Percentiles rank a stretch among this genome's conserved stretches.
Evolutionary conservation across 2,113 vertebrate genomes (phyloP).

Genomic region (Tricholaema leucomelas): DNA sequence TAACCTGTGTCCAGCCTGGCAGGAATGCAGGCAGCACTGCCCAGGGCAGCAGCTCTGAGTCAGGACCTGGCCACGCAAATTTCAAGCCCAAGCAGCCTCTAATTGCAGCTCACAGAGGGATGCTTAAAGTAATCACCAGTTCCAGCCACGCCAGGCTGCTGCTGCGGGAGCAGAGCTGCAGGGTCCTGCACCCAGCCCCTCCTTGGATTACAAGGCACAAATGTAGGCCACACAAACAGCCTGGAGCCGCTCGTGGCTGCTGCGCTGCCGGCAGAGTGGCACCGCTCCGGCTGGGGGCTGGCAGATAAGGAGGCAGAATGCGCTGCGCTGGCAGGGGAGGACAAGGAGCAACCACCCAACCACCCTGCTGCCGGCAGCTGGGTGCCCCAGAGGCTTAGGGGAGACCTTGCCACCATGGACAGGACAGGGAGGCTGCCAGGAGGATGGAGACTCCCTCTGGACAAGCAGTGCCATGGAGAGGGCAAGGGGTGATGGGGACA

Average conservation of each 20-base stretch:
- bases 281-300: not conserved
- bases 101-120: slow-evolving; percentile 40
- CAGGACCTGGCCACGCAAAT: not conserved
- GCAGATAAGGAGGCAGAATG: slow-evolving; percentile 51
- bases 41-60: slow-evolving; percentile 34
- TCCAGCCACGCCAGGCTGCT: not conserved
- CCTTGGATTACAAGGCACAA: slow-evolving; percentile 18
- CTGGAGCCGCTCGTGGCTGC: too few relatives aligned
- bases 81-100: slow-evolving; percentile 41
- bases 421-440: too few relatives aligned
- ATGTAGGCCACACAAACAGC: slow-evolving; percentile 18
- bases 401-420: too few relatives aligned
- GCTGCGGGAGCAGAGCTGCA: not conserved
- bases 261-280: slow-evolving; percentile 57
- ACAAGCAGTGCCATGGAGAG: too few relatives aligned
- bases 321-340: not conserved
- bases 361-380: too few relatives aligned
- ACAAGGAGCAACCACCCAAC: slow-evolving; percentile 13
- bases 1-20: not conserved
- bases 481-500: too few relatives aligned
- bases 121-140: slow-evolving; percentile 45
- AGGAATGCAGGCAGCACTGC: slow-evolving; percentile 46
- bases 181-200: slow-evolving; percentile 14
- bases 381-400: not conserved
- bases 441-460: too few relatives aligned